Evolutionary conservation across 2,888 invertebrate genomes (phyloP).

Genomic region (Pherbina coryleti): DNA sequence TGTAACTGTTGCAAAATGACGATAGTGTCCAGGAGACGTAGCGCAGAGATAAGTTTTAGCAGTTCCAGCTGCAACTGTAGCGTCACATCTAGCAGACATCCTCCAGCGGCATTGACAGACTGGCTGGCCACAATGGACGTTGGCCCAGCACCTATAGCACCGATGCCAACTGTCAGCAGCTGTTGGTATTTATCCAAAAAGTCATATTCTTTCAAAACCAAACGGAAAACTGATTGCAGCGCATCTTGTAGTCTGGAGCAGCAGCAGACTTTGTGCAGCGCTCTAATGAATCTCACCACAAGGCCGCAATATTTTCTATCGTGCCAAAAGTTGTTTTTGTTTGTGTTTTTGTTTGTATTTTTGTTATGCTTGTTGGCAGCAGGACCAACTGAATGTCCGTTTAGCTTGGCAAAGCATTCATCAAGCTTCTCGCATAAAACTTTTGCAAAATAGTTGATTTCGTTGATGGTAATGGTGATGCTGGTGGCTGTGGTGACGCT

Average conservation of each 20-base stretch:
- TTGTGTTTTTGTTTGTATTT: conserved; percentile 39
- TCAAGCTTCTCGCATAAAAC: conserved; percentile 67
- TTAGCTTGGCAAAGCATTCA: conserved; percentile 59
- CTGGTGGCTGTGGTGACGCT: conserved; percentile 40
- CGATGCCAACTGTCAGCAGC: conserved; percentile 44
- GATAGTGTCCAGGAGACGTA: conserved; percentile 62
- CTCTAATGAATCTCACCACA: conserved; percentile 63
- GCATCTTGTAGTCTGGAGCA: conserved; percentile 62
- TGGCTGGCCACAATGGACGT: conserved; percentile 6
- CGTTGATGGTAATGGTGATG: conserved; percentile 49
- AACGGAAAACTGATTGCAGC: conserved; percentile 63
- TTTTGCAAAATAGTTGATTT: conserved; percentile 69
- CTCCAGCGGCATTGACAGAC: not conserved
- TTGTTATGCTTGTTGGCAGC: conserved; percentile 10
- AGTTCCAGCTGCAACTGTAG: conserved; percentile 59
- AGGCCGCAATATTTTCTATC: conserved; percentile 60
- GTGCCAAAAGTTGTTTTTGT: conserved; percentile 9
- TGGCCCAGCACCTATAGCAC: conserved; percentile 8
- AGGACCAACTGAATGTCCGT: conserved; percentile 48
- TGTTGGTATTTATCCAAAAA: conserved; percentile 65
- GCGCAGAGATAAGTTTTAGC: conserved; percentile 61
- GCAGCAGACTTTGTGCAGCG: conserved; percentile 63
- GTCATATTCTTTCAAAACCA: conserved; percentile 63
- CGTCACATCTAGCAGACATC: conserved; percentile 38
- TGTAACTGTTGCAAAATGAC: conserved; percentile 54